Evolutionary conservation across 2,888 invertebrate genomes (phyloP), one percentile per base, ranked within the genome.

Genomic region (Pyralis farinalis): DNA sequence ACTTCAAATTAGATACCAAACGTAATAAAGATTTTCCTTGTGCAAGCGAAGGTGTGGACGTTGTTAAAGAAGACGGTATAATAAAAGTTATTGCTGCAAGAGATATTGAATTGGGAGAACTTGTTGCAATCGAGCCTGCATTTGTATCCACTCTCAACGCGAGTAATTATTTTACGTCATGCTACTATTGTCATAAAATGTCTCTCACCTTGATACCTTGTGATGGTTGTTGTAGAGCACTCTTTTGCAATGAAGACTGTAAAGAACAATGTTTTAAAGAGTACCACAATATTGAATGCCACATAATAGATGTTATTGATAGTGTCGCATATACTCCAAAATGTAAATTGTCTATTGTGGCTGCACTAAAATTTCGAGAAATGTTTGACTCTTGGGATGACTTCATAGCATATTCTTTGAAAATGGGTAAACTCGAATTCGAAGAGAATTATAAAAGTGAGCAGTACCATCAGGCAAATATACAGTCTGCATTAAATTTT

Each of bases 161-260:
- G n/a, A n/a, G n/a, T 0, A 50, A 53, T 37, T 3, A 8, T 0
- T 12, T 16, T 5, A 12, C 38, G 12, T 41, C 53, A 0, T 69
- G 69, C 34, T 55, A 63, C 39, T 50, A 55, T 33, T 67, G 66
- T 22, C 51, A 58, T n/a, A 57, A 46, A 34, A 33, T 50, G 9
- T 9, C 34, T 22, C 37, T 52, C 5, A 60, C 59, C 37, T 42
- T 67, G 22, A 50, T 55, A n/a, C 64, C 66, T 0, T 67, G 66
- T 31, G 49, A 58, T 2, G 40, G 35, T 4, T 67, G 66, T 32
- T 49, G 47, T 31, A 4, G n/a, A 8, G 58, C 46, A 3, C 27
- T 65, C 8, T 67, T 60, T 36, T 67, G 66, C 35, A 37, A 49
- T 41, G 45, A 56, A 8, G 8, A 37, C 3, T 53, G 57, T 34